Conservation (phyloP, 2,888 invertebrate species). For the Heterodera filipjevi region DNA sequence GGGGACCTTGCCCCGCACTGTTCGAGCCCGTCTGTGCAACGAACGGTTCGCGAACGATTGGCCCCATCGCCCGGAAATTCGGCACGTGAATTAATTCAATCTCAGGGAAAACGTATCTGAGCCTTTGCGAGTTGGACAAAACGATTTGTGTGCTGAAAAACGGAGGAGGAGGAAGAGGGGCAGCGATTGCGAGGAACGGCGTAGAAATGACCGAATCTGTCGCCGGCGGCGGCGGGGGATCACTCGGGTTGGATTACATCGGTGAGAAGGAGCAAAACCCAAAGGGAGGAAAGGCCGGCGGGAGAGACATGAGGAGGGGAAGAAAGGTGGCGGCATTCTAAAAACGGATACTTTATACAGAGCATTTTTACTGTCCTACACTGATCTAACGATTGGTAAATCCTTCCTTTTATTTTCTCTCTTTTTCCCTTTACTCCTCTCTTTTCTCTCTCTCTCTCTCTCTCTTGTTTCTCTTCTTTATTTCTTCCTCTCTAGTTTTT, state of each 20-base stretch:
- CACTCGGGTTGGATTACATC: constrained; percentile 3
- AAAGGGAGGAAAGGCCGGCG: neutral
- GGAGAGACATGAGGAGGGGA: neutral
- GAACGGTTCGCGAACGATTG: constrained; percentile 41
- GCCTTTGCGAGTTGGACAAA: constrained; percentile 53
- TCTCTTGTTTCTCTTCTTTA: no score
- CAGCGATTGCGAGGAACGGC: neutral
- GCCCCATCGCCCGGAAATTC: no score
- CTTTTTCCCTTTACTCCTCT: no score
- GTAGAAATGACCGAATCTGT: neutral
- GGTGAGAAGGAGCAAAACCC: neutral
- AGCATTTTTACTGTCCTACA: no score
- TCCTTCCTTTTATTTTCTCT: no score
- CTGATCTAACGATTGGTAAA: no score
- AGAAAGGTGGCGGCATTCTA: no score
- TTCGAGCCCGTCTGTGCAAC: constrained; percentile 54
- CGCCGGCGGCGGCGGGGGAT: neutral
- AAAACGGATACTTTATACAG: no score
- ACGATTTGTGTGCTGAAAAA: constrained; percentile 48
- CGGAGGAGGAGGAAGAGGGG: constrained; percentile 8
- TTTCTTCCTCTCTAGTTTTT: no score
- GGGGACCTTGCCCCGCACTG: constrained; percentile 46
- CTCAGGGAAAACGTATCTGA: constrained; percentile 51
- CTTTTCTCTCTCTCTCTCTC: no score
- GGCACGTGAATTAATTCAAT: constrained; percentile 12